Percentiles rank a stretch among this genome's conserved stretches.
Evolutionary conservation across 2,888 invertebrate genomes (phyloP).

Genomic region (Drosophila atripex): DNA sequence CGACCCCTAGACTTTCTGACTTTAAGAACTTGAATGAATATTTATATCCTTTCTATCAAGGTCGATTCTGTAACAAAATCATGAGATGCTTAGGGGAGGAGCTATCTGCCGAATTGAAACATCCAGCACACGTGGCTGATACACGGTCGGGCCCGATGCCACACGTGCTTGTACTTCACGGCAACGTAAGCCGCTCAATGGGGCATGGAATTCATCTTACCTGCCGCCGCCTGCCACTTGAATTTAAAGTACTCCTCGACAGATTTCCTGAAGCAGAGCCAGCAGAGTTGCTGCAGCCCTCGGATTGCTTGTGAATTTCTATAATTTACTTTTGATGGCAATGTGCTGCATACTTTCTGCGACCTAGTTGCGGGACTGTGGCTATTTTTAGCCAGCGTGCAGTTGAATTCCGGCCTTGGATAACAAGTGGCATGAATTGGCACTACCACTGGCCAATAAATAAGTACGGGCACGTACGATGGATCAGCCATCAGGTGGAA

Average conservation of each 20-base stretch:
- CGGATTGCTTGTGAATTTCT: not conserved
- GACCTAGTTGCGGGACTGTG: conserved; percentile 55
- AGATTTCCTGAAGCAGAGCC: not conserved
- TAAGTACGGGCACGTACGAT: conserved; percentile 37
- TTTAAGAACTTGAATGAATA: not conserved
- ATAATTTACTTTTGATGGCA: conserved; percentile 5
- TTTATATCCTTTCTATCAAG: conserved; percentile 22
- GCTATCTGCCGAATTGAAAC: conserved; percentile 25
- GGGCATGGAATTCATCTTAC: not conserved
- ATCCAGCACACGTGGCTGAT: conserved; percentile 37
- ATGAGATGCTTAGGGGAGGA: not conserved
- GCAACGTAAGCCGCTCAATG: conserved; percentile 5
- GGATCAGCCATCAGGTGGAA: conserved; percentile 19
- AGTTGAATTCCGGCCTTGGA: conserved; percentile 35
- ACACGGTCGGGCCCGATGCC: conserved; percentile 10
- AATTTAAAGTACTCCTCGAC: conserved; percentile 20
- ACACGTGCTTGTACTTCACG: conserved; percentile 35
- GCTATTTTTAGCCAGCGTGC: conserved; percentile 35
- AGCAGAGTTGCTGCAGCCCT: not conserved
- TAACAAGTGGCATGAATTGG: conserved; percentile 36
- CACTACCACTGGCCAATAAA: conserved; percentile 32
- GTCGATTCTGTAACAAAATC: conserved; percentile 9
- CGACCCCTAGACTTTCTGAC: conserved; percentile 2
- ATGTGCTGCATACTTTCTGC: conserved; percentile 43
- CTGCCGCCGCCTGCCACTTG: not conserved